These are phyloP conservation scores for Ypsolopha scabrella DNA, from an alignment of 2,888 invertebrate species.

Conservation along the genomic window DNA sequence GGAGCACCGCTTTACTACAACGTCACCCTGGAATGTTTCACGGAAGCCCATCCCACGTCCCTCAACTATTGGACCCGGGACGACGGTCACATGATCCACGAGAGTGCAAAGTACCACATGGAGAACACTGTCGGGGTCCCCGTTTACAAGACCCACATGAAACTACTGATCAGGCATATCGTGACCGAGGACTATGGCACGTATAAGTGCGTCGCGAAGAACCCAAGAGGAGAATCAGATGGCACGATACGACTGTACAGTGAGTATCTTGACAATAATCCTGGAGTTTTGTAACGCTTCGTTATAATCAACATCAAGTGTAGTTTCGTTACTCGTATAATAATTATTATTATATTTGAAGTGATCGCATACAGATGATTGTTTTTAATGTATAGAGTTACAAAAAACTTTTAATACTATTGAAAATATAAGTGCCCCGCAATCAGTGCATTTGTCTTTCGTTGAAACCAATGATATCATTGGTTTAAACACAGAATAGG, in stretches of 20 bases:
- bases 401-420: too few relatives aligned
- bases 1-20: slow-evolving; percentile 86
- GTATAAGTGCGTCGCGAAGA: slow-evolving; percentile 90
- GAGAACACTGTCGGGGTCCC: slow-evolving; percentile 78
- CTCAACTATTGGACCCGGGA: slow-evolving; percentile 92
- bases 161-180: slow-evolving; percentile 82
- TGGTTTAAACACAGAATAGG: too few relatives aligned
- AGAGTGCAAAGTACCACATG: slow-evolving; percentile 83
- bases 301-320: too few relatives aligned
- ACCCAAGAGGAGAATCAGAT: slow-evolving; percentile 91
- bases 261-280: slow-evolving; percentile 66
- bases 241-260: slow-evolving; percentile 90
- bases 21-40: slow-evolving; percentile 88
- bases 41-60: slow-evolving; percentile 92
- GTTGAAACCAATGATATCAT: too few relatives aligned
- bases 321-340: too few relatives aligned
- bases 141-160: slow-evolving; percentile 90
- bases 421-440: neutral
- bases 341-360: too few relatives aligned
- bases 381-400: too few relatives aligned
- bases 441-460: neutral
- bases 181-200: slow-evolving; percentile 85
- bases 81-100: slow-evolving; percentile 91
- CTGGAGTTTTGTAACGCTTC: too few relatives aligned
- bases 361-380: too few relatives aligned